Base-by-base conservation (phyloP, 2,888 invertebrate genomes). In the Meiosimyza platycephala region DNA sequence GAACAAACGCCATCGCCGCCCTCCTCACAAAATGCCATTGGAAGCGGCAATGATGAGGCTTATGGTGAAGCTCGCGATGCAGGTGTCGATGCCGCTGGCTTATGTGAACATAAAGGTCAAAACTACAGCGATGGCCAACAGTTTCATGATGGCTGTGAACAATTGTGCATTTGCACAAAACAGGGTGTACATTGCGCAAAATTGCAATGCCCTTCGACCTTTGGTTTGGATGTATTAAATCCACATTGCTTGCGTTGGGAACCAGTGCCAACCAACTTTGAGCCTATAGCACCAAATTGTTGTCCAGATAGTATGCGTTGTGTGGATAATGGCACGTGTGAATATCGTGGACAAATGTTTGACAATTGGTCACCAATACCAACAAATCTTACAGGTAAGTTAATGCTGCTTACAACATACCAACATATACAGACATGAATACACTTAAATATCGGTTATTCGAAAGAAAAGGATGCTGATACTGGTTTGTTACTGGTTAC, bases 171-270 rank as follows among this genome's bases (percentile, higher is more conserved):
- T 72, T 96, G 96, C 82, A 90, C 90, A 1, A 90, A 90, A 1
- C 88, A 89, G 1, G 93, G 92, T 78, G 90, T 92, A 0, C 92
- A 93, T 77, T 97, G 96, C 82, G 91, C 92, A 1, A 92, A 93
- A 59, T 89, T 97, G 40, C 92, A 94, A 76, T 97, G 96, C 80
- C 92, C 96, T 76, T 93, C 93, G 0, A 93, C 93, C 79, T 95
- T 94, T 75, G 95, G 95, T 0, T 88, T 95, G n/a, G 95, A 96
- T 82, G 91, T 95, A 9, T 87, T 95, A 62, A 94, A 95, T 81
- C 93, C 95, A 1, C 91, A 93, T 74, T 97, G 96, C 82, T 89
- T 96, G 11, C 91, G 93, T 77, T 96, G 96, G 96, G 95, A 95
- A 74, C 93, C 94, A 0, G 92, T 92, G 28, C 95, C 95, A 0